Evolutionary conservation across 2,797 vertebrate species (phyloP), one percentile per base, ranked within the genome.

Genomic region (Galago senegalensis): DNA sequence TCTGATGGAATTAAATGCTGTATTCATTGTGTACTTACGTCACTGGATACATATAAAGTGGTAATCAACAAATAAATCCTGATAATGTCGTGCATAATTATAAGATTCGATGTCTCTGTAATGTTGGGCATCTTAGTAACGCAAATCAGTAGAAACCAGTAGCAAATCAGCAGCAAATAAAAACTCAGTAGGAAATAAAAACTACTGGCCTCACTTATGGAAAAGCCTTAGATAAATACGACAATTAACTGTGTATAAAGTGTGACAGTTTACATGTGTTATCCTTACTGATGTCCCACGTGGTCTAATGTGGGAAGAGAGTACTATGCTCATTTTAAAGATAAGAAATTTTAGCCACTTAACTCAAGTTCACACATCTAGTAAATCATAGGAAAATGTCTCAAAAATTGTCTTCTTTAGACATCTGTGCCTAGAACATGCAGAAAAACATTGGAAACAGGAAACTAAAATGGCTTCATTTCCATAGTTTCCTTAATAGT

Each of bases 91-190:
- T 79, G 75, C 53, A 37, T 58, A 80, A 7, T 92, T 7, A 87
- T 25, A 53, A 70, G 37, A 79, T 67, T 60, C 17, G 11, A 20
- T 75, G 43, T 31, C n/a, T 25, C 88, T 49, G 11, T 75, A 83
- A 27, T 20, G 73, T 69, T n/a, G 58, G 2, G 7, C 73, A 85
- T 29, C 49, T 56, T 75, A 87, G 25, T 83, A 83, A 87, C 12
- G 72, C 46, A 75, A 96, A 65, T 65, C 31, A 43, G 3, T 80
- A 91, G 77, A 76, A 95, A 90, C 79, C 27, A 93, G n/a, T 87
- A 80, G 43, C 27, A 72, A 88, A 65, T 86, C 53, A 84, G 5
- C 65, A 58, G 21, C 37, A 88, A 88, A 72, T 67, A 18, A 67
- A 86, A 86, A 49, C 7, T 70, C 46, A 49, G 46, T 49, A 49